Base-by-base conservation (phyloP, 2,113 vertebrate species). In the Rafetus swinhoei region DNA sequence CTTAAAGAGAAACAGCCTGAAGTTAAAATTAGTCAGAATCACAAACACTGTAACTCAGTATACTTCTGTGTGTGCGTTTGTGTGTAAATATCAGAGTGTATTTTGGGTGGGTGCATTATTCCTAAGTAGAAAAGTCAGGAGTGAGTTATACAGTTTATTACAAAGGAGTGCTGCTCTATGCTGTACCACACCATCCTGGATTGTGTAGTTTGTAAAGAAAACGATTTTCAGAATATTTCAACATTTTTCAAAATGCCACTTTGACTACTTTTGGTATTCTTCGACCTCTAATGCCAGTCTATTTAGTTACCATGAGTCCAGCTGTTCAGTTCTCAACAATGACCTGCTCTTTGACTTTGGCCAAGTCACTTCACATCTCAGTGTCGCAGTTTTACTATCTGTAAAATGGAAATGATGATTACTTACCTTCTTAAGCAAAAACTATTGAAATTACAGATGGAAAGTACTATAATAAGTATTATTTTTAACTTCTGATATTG, bases 151-250 rank as follows among this genome's bases (percentile, higher is more conserved):
- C 9, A 72, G 65, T 18, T 72, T 72, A 72, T 72, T 39, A 7
- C 0, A 4, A 81, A 90, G 77, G n/a, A 0, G 9, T 77, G 10
- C 4, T 8, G 4, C 57, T 79, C 88, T 77, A 19, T 50, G 12
- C 39, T 81, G 88, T 79, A 50, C 29, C 12, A 12, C 3, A 19
- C 2, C 3, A 2, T 0, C 1, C 5, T 24, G 21, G 2, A 1
- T 84, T 81, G 18, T 55, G 19, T 21, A 24, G 18, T 25, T 13
- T n/a, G 19, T 22, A 56, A 45, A 83, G 19, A 4, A 84, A 54
- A 2, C 62, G n/a, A 2, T n/a, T 89, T 93, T 4, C 16, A 9
- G 81, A 6, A 10, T 29, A n/a, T 3, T 24, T 82, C 5, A n/a
- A 24, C 39, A 35, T 18, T 65, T 32, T 69, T n/a, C 32, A n/a